These are phyloP conservation scores for Sparus aurata DNA, from an alignment of 2,797 vertebrate genomes.

Conservation along the genomic window DNA sequence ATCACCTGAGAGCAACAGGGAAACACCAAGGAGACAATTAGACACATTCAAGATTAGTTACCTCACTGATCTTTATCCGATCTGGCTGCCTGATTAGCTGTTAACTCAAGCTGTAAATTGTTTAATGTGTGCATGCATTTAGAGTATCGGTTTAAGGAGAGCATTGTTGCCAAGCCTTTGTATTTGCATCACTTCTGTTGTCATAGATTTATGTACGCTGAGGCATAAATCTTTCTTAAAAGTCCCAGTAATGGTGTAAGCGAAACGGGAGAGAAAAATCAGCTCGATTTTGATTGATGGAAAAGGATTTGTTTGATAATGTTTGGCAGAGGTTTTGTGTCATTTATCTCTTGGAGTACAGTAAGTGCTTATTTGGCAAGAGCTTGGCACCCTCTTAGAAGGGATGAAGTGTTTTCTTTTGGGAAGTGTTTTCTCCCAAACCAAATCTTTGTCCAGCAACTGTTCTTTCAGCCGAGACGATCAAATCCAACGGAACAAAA, in stretches of 20 bases:
- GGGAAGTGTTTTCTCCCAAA: conserved; percentile 66
- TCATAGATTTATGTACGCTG: conserved; percentile 40
- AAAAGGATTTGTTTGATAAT: conserved; percentile 69
- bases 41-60: conserved; percentile 31
- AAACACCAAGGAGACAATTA: conserved; percentile 1
- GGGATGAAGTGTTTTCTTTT: conserved; percentile 69
- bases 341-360: conserved; percentile 72
- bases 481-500: conserved; percentile 16
- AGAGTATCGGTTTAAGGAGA: conserved; percentile 16
- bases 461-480: conserved; percentile 24
- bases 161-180: conserved; percentile 25
- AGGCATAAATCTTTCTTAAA: conserved; percentile 58
- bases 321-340: conserved; percentile 70
- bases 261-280: conserved; percentile 59
- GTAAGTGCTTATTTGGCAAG: conserved; percentile 85
- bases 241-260: conserved; percentile 38
- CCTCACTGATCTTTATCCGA: conserved; percentile 32
- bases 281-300: conserved; percentile 69
- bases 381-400: conserved; percentile 60
- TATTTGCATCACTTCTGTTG: conserved; percentile 41
- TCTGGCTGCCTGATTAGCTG: conserved; percentile 25
- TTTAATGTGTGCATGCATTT: conserved; percentile 23
- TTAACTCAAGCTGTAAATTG: conserved; percentile 42
- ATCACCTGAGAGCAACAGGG: conserved; percentile 88
- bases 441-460: conserved; percentile 51